Evolutionary conservation across 2,113 vertebrate genomes (phyloP).

Genomic region (Bufo bufo): DNA sequence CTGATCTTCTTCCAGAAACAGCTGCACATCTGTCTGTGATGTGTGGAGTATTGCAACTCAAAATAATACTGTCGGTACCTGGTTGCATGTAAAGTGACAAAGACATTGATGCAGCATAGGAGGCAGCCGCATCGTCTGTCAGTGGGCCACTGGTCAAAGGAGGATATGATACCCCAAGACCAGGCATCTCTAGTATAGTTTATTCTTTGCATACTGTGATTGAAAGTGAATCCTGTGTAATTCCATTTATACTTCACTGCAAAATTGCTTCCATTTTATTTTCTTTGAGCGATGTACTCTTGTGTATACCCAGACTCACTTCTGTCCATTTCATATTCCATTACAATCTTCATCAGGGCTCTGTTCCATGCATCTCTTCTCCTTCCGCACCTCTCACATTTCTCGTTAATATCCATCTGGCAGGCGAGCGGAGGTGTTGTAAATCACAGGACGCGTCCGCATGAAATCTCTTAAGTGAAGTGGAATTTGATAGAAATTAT

Average conservation of each 20-base stretch:
- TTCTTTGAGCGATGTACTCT: neutral
- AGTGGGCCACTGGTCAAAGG: neutral
- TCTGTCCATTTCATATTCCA: slow-evolving; percentile 24
- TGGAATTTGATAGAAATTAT: slow-evolving; percentile 40
- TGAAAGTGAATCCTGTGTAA: neutral
- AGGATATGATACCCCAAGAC: neutral
- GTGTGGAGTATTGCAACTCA: no score
- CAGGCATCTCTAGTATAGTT: neutral
- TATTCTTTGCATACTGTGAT: neutral
- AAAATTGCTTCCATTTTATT: neutral
- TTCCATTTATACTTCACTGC: neutral
- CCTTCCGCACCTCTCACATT: neutral
- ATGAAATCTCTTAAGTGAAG: slow-evolving; percentile 28
- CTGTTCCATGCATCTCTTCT: neutral
- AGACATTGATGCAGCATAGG: no score
- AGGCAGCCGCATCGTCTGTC: no score
- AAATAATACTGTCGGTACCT: no score
- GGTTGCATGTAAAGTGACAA: no score
- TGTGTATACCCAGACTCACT: slow-evolving; percentile 24
- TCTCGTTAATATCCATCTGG: slow-evolving; percentile 30
- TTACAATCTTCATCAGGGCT: neutral
- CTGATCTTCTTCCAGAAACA: no score
- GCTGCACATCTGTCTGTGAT: no score
- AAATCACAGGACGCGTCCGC: neutral
- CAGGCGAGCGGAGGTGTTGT: neutral